Conservation (phyloP, 2,888 invertebrate species). For the Parthenolecanium corni region DNA sequence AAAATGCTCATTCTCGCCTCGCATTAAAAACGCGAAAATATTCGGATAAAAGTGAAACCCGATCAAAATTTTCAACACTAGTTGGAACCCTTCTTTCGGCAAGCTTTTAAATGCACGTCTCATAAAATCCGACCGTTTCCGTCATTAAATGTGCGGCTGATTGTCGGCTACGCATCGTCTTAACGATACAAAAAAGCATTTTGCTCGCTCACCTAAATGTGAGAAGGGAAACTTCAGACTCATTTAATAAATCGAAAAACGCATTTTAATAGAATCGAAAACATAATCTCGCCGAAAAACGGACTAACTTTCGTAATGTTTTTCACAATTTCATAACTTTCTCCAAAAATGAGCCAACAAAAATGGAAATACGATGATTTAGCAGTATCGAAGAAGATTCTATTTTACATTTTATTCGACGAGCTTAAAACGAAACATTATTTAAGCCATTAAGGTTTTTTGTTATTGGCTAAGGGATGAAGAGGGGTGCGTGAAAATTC, state of each 20-base stretch:
- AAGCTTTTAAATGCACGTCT: neutral
- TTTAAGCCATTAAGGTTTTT: constrained; percentile 25
- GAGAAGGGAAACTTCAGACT: neutral
- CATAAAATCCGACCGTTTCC: neutral
- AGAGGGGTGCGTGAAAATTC: constrained; percentile 6
- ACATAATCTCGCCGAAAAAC: neutral
- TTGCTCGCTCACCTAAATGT: too few species aligned
- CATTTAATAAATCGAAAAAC: constrained; percentile 8
- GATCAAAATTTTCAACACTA: neutral
- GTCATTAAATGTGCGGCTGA: neutral
- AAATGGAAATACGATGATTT: constrained; percentile 19
- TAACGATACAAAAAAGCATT: neutral
- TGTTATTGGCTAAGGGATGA: neutral
- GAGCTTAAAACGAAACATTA: constrained; percentile 18
- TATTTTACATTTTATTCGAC: constrained; percentile 22
- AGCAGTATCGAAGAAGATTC: constrained; percentile 17
- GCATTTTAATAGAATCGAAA: constrained; percentile 8
- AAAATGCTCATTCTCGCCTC: too few species aligned
- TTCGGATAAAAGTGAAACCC: neutral
- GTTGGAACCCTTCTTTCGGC: constrained; percentile 1
- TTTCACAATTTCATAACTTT: constrained; percentile 13
- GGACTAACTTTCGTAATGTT: constrained; percentile 4
- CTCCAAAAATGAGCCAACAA: neutral
- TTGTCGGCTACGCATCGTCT: neutral
- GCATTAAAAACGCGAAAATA: too few species aligned